Conservation (phyloP, 2,888 invertebrate genomes). For the Micropterix aruncella region DNA sequence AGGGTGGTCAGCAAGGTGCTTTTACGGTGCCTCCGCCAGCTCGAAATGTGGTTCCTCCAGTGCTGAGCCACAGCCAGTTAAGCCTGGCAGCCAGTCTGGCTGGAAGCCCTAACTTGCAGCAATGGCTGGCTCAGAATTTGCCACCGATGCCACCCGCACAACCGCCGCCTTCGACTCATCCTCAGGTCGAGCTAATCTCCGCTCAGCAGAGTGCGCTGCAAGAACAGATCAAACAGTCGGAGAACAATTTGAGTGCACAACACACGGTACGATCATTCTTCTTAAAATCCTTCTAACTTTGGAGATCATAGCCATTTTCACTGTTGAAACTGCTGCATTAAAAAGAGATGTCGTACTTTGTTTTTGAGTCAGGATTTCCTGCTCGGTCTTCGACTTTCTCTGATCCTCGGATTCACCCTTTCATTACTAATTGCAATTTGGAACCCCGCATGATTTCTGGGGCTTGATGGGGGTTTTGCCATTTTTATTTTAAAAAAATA, state of each 20-base stretch:
- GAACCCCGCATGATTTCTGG: no score
- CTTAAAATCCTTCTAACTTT: no score
- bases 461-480: no score
- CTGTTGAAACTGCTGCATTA: no score
- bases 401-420: no score
- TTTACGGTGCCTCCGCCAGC: slow-evolving; percentile 43
- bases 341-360: no score
- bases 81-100: slow-evolving; percentile 38
- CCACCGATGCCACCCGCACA: slow-evolving; percentile 19
- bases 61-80: slow-evolving; percentile 36
- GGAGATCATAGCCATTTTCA: no score
- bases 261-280: slow-evolving; percentile 54
- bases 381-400: no score
- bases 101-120: slow-evolving; percentile 32
- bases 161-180: slow-evolving; percentile 17
- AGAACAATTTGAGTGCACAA: slow-evolving; percentile 90
- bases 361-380: no score
- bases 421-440: no score
- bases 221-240: slow-evolving; percentile 91
- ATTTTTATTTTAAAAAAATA: no score
- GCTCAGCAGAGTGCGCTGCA: slow-evolving; percentile 71
- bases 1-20: no score
- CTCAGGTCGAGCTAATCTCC: slow-evolving; percentile 42
- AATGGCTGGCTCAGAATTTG: slow-evolving; percentile 32
- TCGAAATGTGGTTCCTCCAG: slow-evolving; percentile 17